phyloP scores from a whole-genome alignment of 2,888 invertebrate genomes.

The Ophion ventricosus region DNA sequence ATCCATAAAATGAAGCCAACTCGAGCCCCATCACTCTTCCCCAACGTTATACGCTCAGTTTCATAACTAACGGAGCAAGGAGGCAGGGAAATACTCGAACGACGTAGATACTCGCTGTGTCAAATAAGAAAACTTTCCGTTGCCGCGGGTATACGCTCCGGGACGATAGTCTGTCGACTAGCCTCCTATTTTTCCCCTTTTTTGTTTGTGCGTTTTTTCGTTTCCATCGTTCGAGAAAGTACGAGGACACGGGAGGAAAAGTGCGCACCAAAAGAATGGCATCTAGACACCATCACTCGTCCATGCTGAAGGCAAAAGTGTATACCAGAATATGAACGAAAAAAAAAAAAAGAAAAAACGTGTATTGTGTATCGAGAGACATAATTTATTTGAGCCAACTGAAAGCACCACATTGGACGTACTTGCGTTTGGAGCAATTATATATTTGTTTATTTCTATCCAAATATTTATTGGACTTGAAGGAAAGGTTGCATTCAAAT shows the following conservation, averaged over 20 bases:
- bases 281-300: conserved; percentile 49
- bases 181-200: conserved; percentile 1
- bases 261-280: conserved; percentile 16
- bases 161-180: conserved; percentile 1
- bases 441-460: too few species aligned
- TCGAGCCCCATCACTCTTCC: conserved; percentile 55
- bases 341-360: not conserved
- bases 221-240: conserved; percentile 6
- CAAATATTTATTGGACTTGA: too few species aligned
- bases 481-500: too few species aligned
- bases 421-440: too few species aligned
- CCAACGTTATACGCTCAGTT: conserved; percentile 40
- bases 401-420: too few species aligned
- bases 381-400: too few species aligned
- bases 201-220: conserved; percentile 14
- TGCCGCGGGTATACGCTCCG: conserved; percentile 18
- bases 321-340: conserved; percentile 19
- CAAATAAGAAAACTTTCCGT: conserved; percentile 44
- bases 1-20: conserved; percentile 6
- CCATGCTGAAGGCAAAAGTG: conserved; percentile 6
- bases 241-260: conserved; percentile 24
- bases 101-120: conserved; percentile 10
- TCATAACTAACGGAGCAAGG: conserved; percentile 43
- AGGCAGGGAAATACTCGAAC: conserved; percentile 40
- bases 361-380: too few species aligned